These are phyloP conservation scores for Bacillus rossius DNA, from an alignment of 1,140 invertebrate genomes.

Conservation along the genomic window DNA sequence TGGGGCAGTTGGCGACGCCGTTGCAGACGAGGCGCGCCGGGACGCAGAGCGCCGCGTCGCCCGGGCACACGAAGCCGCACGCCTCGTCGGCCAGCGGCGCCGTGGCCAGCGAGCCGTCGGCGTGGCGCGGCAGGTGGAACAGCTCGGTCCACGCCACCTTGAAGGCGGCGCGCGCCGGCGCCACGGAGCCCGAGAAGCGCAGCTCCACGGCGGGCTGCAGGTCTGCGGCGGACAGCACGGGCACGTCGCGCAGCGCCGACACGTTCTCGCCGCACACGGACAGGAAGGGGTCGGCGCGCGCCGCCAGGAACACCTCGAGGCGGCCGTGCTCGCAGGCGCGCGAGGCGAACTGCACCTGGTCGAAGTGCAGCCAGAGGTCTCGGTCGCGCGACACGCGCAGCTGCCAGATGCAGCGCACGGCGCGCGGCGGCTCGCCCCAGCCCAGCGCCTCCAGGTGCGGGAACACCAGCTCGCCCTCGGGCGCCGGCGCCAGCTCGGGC, in stretches of 20 bases:
- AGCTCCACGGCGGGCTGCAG: constrained; percentile 53
- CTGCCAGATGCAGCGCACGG: constrained; percentile 85
- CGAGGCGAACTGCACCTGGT: constrained; percentile 75
- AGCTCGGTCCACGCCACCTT: constrained; percentile 86
- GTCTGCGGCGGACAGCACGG: constrained; percentile 68
- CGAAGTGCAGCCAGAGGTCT: constrained; percentile 80
- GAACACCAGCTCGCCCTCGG: constrained; percentile 78
- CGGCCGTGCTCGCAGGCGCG: constrained; percentile 76
- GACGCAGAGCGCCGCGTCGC: constrained; percentile 73
- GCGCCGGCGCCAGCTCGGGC: constrained; percentile 63
- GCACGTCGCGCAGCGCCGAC: constrained; percentile 65
- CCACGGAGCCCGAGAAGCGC: constrained; percentile 64
- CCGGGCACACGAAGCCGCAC: constrained; percentile 80
- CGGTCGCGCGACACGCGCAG: constrained; percentile 69
- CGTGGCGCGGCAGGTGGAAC: constrained; percentile 77
- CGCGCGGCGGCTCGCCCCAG: constrained; percentile 63
- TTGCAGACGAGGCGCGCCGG: constrained; percentile 76
- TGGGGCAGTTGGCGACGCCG: constrained; percentile 81
- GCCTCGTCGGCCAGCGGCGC: constrained; percentile 51
- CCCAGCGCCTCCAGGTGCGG: constrained; percentile 78
- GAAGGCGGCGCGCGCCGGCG: constrained; percentile 72
- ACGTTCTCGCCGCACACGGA: constrained; percentile 79
- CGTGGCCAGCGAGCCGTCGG: constrained; percentile 70
- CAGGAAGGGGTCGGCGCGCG: constrained; percentile 60
- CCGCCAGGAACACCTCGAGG: constrained; percentile 72